Conservation (phyloP, 2,888 invertebrate species). For the Drosophila greeni region DNA sequence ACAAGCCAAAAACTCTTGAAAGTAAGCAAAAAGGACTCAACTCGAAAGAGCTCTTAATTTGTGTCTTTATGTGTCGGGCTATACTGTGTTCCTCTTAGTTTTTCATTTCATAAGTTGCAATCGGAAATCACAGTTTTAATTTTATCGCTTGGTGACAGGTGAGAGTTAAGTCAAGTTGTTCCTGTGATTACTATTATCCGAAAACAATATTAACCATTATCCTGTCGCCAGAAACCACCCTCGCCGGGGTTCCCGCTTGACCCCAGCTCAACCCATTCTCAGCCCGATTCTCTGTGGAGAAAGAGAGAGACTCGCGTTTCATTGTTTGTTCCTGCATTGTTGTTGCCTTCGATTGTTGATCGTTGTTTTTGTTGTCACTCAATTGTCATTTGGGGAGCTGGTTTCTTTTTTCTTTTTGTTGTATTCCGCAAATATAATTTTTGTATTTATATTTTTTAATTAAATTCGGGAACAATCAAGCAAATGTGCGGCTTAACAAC, state of each 20-base stretch:
- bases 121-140: conserved; percentile 2
- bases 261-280: conserved; percentile 24
- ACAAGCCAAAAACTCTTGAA: too few relatives aligned
- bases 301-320: conserved; percentile 49
- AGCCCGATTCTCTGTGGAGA: conserved; percentile 26
- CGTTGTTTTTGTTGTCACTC: conserved; percentile 37
- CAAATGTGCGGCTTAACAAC: conserved; percentile 64
- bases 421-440: conserved; percentile 31
- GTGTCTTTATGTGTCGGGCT: background rate
- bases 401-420: conserved; percentile 24
- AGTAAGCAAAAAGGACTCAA: too few relatives aligned
- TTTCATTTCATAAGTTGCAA: background rate
- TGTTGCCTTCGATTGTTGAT: conserved; percentile 54
- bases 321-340: conserved; percentile 59
- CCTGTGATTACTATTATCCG: conserved; percentile 19
- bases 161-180: conserved; percentile 29
- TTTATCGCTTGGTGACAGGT: conserved; percentile 5
- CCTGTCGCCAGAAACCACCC: conserved; percentile 31
- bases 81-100: background rate
- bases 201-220: conserved; percentile 30
- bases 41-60: background rate
- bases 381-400: conserved; percentile 62
- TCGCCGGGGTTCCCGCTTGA: conserved; percentile 20
- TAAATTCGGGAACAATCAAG: conserved; percentile 64
- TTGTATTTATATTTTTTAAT: conserved; percentile 59